Conservation (phyloP, 2,113 vertebrate species). For the Cyprinodon brontotheroides region DNA sequence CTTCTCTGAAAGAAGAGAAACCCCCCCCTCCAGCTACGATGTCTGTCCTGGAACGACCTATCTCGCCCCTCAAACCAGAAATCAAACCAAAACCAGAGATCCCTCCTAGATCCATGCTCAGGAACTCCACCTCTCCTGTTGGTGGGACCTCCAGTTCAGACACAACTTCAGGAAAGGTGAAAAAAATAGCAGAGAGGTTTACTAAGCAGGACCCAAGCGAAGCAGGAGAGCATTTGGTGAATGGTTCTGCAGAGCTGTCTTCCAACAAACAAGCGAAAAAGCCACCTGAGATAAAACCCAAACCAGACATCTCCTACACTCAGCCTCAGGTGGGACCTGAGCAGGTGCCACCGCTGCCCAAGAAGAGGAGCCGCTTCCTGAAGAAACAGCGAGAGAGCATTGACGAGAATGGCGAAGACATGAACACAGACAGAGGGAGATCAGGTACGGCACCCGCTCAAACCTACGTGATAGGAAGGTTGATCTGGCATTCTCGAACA, state of each 20-base stretch:
- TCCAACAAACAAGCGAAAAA: slow-evolving; percentile 6
- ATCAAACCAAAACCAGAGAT: slow-evolving; percentile 61
- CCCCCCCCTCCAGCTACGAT: slow-evolving; percentile 38
- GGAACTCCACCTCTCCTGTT: slow-evolving; percentile 4
- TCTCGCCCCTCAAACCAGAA: slow-evolving; percentile 38
- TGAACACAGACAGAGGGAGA: slow-evolving; percentile 44
- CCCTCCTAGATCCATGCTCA: slow-evolving; percentile 47
- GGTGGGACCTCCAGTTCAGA: not conserved
- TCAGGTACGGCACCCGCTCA: slow-evolving; percentile 64
- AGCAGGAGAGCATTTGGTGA: not conserved
- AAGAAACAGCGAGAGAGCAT: not conserved
- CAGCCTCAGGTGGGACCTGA: not conserved
- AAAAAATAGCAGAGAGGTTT: slow-evolving; percentile 74
- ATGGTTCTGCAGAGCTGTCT: not conserved
- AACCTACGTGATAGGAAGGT: not conserved
- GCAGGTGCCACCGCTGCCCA: slow-evolving; percentile 65
- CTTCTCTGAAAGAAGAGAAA: slow-evolving; percentile 3
- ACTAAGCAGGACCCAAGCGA: slow-evolving; percentile 43
- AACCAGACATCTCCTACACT: slow-evolving; percentile 17
- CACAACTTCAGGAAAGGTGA: slow-evolving; percentile 67
- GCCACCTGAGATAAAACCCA: slow-evolving; percentile 64
- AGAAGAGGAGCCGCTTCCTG: slow-evolving; percentile 52
- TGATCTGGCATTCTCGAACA: not conserved
- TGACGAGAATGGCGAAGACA: slow-evolving; percentile 26
- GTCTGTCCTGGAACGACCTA: slow-evolving; percentile 61